These are phyloP conservation scores for Dorcus hopei DNA, from an alignment of 2,888 invertebrate genomes.

Conservation along the genomic window DNA sequence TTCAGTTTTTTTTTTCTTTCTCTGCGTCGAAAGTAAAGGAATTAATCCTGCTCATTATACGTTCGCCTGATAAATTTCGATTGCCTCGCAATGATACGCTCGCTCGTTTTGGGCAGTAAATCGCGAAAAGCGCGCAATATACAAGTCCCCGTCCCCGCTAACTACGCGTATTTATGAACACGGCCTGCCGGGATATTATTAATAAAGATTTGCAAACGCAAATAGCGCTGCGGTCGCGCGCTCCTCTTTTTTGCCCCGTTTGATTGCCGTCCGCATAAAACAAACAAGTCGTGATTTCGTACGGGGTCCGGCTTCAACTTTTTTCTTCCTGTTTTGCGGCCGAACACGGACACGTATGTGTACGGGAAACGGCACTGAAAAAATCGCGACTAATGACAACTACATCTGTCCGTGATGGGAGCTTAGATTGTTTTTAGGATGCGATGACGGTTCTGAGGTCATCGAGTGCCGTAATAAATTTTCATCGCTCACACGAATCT, in stretches of 20 bases:
- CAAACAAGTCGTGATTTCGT: not conserved
- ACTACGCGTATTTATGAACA: slow-evolving; percentile 5
- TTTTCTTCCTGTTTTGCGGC: too few relatives aligned
- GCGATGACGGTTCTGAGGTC: too few relatives aligned
- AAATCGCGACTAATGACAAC: too few relatives aligned
- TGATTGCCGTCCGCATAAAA: slow-evolving; percentile 1
- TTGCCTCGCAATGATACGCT: not conserved
- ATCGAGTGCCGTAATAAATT: too few relatives aligned
- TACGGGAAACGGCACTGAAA: too few relatives aligned
- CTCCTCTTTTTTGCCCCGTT: not conserved
- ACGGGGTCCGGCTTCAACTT: too few relatives aligned
- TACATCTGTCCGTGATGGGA: too few relatives aligned
- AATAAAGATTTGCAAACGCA: slow-evolving; percentile 6
- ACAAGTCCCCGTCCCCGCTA: slow-evolving; percentile 4
- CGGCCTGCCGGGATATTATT: not conserved
- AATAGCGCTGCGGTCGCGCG: not conserved
- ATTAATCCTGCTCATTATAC: not conserved
- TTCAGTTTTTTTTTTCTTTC: too few relatives aligned
- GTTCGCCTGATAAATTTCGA: not conserved
- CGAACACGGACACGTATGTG: too few relatives aligned
- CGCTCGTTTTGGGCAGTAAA: slow-evolving; percentile 1
- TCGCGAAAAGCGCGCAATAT: slow-evolving; percentile 3
- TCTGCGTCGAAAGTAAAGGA: too few relatives aligned
- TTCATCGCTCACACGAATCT: too few relatives aligned
- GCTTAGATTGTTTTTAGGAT: too few relatives aligned